Base-by-base conservation (phyloP, 2,888 invertebrate species). In the Mechanitis mazaeus region DNA sequence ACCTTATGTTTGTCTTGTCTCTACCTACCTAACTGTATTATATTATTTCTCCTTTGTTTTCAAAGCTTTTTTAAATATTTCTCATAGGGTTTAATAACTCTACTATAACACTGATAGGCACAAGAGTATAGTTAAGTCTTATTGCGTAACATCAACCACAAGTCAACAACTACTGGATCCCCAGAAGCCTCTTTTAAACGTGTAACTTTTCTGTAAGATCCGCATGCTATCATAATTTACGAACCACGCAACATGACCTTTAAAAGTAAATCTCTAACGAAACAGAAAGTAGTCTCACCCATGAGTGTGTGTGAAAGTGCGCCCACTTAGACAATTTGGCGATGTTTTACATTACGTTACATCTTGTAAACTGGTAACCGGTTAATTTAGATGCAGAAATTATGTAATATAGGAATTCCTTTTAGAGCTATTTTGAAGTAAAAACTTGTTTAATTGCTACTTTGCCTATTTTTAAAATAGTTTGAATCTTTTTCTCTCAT, bases 301-400 rank as follows among this genome's bases (percentile, higher is more conserved):
- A 53, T 38, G 55, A 54, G 46, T 54, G 56, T 31, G 33, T 54
- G 66, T 60, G 66, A 66, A 66, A 66, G 66, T 66, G 54, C 20
- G 54, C 56, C 31, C 50, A 53, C 50, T 57, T 47, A 60, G 64
- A 58, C 61, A 56, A 58, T 58, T 59, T 58, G 57, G 55, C 58
- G 47, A 60, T 35, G 58, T 56, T 33, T 38, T 31, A n/a, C 28
- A 28, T 55, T 55, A 50, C 55, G 46, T 31, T 35, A 55, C 63
- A 63, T 64, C 67, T 61, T 65, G 64, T 67, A 59, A 46, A 46
- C 58, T 55, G 42, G 53, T 56, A 55, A 61, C 64, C 61, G 61
- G 58, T 58, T 64, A 58, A 59, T 58, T 42, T 56, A 20, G 58
- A 55, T 28, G 31, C 31, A 31, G 38, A 53, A 33, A 45, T 64